phyloP scores from a whole-genome alignment of 2,113 vertebrate genomes.

The Regulus satrapa region DNA sequence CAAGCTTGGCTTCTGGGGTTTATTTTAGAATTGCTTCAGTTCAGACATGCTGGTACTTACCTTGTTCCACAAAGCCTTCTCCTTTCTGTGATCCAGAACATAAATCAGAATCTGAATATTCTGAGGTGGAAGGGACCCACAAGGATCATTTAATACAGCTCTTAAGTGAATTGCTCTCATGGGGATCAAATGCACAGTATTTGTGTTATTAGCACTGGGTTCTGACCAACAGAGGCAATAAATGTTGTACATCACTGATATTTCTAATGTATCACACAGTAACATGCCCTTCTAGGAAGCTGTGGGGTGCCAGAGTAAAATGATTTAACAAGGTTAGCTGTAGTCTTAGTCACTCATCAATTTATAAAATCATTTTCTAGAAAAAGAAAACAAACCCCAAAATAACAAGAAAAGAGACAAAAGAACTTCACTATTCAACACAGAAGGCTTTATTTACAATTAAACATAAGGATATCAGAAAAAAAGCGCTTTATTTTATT shows the following conservation, averaged over 20 bases:
- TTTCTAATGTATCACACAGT: background rate
- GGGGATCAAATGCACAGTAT: accelerated
- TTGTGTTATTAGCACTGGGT: background rate
- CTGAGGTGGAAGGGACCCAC: background rate
- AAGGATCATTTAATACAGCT: too few relatives aligned
- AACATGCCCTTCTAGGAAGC: background rate
- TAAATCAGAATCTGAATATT: background rate
- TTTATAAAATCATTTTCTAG: background rate
- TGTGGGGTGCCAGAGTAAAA: background rate
- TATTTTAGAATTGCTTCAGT: background rate
- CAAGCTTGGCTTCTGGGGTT: background rate
- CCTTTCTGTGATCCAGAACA: background rate
- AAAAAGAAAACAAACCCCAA: background rate
- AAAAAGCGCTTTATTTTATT: background rate
- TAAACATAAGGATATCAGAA: background rate
- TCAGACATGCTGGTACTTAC: background rate
- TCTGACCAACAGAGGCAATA: background rate
- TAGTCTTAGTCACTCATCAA: background rate
- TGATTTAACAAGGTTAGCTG: background rate
- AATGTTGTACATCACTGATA: background rate
- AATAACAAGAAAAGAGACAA: background rate
- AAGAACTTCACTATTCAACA: background rate
- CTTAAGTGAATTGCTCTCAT: background rate
- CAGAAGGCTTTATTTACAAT: conserved; percentile 37
- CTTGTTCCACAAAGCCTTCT: background rate